Evolutionary conservation across 2,888 invertebrate species (phyloP).

Genomic region (Drosophila infuscata): DNA sequence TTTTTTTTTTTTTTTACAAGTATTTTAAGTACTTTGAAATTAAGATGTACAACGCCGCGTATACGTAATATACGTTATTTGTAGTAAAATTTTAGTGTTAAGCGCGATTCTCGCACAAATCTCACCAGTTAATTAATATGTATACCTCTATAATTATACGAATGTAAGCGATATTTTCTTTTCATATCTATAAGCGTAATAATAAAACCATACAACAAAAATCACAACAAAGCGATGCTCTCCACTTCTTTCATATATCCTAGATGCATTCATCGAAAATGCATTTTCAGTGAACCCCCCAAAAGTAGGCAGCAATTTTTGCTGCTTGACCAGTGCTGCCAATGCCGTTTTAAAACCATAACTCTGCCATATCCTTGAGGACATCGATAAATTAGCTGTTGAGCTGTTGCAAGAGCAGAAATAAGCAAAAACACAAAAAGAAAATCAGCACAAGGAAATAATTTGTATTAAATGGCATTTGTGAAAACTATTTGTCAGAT

Average conservation of each 20-base stretch:
- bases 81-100: conserved; percentile 45
- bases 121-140: conserved; percentile 67
- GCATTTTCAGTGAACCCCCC: neutral
- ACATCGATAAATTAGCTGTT: neutral
- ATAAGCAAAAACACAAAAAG: neutral
- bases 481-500: neutral
- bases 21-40: conserved; percentile 59
- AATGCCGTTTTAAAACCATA: too few species aligned
- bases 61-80: conserved; percentile 50
- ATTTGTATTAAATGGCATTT: neutral
- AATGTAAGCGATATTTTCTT: conserved; percentile 44
- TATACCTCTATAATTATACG: conserved; percentile 21
- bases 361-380: too few species aligned
- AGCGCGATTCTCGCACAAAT: conserved; percentile 52
- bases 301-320: neutral
- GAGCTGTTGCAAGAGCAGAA: conserved; percentile 23
- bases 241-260: neutral
- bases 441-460: too few species aligned
- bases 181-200: conserved; percentile 43
- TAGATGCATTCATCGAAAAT: neutral
- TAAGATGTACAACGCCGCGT: conserved; percentile 37
- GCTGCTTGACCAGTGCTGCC: neutral
- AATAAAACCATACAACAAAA: conserved; percentile 3
- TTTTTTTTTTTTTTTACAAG: conserved; percentile 21
- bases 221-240: neutral